phyloP scores from a whole-genome alignment of 2,113 vertebrate genomes.

The Albula glossodonta region DNA sequence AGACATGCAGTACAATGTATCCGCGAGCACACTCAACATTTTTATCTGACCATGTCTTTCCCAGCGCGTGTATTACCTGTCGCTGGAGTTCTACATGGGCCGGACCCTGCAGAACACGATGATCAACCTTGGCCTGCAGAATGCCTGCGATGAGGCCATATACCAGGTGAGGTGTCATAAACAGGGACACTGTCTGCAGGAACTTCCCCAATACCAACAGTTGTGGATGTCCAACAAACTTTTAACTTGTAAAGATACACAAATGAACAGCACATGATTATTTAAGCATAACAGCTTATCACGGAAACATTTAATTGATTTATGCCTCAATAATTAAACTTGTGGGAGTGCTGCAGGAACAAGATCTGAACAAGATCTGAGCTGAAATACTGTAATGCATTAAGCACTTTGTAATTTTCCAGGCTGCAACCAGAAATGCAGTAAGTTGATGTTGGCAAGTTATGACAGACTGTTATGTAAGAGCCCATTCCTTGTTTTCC shows the following conservation, averaged over 20 bases:
- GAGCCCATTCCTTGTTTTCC: neutral
- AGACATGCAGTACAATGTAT: neutral
- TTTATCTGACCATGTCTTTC: neutral
- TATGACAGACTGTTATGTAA: neutral
- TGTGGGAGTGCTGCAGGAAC: neutral
- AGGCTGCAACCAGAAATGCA: neutral
- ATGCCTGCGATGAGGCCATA: constrained; percentile 91
- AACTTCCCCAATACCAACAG: neutral
- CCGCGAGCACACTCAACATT: neutral
- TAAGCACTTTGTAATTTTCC: neutral
- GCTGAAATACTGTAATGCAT: neutral
- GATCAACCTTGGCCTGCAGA: constrained; percentile 95
- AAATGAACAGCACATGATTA: neutral
- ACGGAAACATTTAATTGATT: neutral
- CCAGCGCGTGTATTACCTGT: constrained; percentile 94
- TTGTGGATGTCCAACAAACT: neutral
- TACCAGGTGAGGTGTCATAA: constrained; percentile 80
- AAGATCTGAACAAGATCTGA: neutral
- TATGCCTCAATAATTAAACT: neutral
- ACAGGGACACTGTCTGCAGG: neutral
- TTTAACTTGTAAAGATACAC: neutral
- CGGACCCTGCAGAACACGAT: constrained; percentile 93
- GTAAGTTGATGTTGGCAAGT: neutral
- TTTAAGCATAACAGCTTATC: neutral
- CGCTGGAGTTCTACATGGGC: constrained; percentile 97